phyloP scores from a whole-genome alignment of 2,113 vertebrate genomes.

The Notechis scutatus region DNA sequence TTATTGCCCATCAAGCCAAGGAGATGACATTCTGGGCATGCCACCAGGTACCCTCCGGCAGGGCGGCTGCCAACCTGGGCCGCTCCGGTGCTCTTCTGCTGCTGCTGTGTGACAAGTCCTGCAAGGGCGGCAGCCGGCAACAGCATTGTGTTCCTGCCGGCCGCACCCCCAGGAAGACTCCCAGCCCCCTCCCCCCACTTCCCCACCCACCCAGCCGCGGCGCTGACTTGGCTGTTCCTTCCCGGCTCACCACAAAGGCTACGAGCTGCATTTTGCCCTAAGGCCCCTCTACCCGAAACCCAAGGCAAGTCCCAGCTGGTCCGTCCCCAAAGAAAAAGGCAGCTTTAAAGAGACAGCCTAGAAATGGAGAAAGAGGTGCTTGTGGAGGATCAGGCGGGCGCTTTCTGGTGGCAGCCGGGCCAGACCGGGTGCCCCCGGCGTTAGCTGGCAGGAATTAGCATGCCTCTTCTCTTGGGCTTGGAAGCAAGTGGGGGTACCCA shows the following conservation, averaged over 20 bases:
- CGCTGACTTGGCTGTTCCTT: conserved; percentile 13
- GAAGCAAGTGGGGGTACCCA: neutral
- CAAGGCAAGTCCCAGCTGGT: neutral
- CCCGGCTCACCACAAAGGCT: conserved; percentile 1
- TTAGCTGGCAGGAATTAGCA: neutral
- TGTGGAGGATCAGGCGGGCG: neutral
- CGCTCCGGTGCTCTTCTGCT: no score
- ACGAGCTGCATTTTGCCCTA: neutral
- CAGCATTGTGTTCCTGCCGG: neutral
- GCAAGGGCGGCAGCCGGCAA: neutral
- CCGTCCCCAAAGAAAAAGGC: neutral
- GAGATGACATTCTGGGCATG: neutral
- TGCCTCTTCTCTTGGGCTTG: neutral
- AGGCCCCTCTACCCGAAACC: conserved; percentile 18
- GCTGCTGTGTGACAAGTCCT: neutral
- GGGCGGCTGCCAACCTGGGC: neutral
- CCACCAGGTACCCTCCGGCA: neutral
- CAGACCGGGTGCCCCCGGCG: neutral
- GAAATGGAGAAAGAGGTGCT: neutral
- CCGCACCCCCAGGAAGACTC: neutral
- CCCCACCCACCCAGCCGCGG: neutral
- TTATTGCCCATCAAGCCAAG: neutral
- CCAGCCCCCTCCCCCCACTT: neutral
- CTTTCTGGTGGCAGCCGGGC: neutral
- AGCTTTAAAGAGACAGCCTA: neutral